Evolutionary conservation across 2,113 vertebrate genomes (phyloP), one percentile per base, ranked within the genome.

Genomic region (Oncorhynchus tshawytscha): DNA sequence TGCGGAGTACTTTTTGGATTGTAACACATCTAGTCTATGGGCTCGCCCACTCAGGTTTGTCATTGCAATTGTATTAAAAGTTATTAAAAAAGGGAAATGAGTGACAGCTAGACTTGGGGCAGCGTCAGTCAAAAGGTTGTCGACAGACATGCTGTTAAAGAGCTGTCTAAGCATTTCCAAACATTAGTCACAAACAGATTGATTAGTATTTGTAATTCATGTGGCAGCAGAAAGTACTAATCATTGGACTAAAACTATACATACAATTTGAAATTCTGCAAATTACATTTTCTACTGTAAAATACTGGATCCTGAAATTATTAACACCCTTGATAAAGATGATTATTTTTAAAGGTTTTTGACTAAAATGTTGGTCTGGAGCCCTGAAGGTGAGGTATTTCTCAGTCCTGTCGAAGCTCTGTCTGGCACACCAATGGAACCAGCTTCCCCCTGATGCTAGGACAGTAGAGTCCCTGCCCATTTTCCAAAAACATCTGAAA

Each of bases 91-190:
- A 83, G 85, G 87, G 86, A 90, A 24, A 71, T 39, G 57, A 20
- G 34, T 15, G 29, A 60, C 5, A 27, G 27, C 20, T 31, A 31
- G 13, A 29, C 54, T 68, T 9, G 22, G 22, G 68, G 65, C 68
- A 74, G 73, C 67, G 68, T 73, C 62, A 73, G 74, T 66, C 39
- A 81, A 74, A 57, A 25, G 70, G 70, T 62, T 45, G 59, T 72
- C n/a, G 34, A 80, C 29, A 70, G 25, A 70, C 88, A 89, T 89
- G 86, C 88, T 86, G 83, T 86, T 88, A 85, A 77, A 75, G 78
- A 62, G 67, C 13, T 64, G 5, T 34, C 34, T 27, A 25, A 25
- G 60, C 66, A 39, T 39, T 68, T 68, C 18, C 29, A n/a, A 62
- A 62, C n/a, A 68, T 39, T 68, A n/a, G 67, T 20, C 29, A 68